Evolutionary conservation across 2,113 vertebrate species (phyloP).

Genomic region (Sylvia atricapilla): DNA sequence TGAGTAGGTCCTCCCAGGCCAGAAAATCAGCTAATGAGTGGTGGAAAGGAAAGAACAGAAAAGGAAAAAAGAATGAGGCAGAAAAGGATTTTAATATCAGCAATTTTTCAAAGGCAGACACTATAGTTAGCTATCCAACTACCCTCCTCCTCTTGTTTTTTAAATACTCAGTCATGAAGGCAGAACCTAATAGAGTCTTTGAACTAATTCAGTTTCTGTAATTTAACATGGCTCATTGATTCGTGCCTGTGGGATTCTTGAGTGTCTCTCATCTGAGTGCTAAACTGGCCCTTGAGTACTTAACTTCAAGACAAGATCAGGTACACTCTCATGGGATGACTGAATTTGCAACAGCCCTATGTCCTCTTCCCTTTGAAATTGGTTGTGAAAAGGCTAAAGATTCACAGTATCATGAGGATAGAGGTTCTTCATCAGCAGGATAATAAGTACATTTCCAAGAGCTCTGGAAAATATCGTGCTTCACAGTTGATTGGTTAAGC

Average conservation of each 20-base stretch:
- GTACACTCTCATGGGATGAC: neutral
- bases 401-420: neutral
- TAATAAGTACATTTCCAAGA: neutral
- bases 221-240: constrained; percentile 37
- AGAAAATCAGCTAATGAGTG: neutral
- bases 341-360: neutral
- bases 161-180: neutral
- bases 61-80: neutral
- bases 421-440: neutral
- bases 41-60: neutral
- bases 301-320: neutral
- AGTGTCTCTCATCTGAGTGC: neutral
- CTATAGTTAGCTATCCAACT: neutral
- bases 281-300: neutral
- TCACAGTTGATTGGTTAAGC: neutral
- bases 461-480: neutral
- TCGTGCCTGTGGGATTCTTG: neutral
- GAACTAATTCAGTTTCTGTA: constrained; percentile 33
- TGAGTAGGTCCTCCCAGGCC: neutral
- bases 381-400: neutral
- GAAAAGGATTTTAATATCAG: neutral
- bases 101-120: neutral
- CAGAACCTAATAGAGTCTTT: neutral
- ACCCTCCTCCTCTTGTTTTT: neutral
- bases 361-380: neutral